Base-by-base conservation (phyloP, 1,140 invertebrate genomes). In the Diuraphis noxia region DNA sequence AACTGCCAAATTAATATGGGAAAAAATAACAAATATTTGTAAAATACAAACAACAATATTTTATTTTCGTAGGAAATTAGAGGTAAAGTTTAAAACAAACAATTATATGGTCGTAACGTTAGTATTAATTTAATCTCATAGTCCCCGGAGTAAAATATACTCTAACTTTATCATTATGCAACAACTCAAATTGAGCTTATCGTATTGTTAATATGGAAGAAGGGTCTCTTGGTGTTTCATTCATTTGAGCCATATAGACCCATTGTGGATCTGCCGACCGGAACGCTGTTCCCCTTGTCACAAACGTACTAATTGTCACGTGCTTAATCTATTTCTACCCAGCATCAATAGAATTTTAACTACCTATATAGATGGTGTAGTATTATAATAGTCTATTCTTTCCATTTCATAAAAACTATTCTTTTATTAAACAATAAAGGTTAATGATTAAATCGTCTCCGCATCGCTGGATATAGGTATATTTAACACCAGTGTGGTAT, bases 71-170 rank as follows among this genome's bases (percentile, higher is more conserved):
- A 40, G 5, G 17, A 34, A 85, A 52, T 52, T 86, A 86, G 43
- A 86, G 43, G 43, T 36, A 10, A 21, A 13, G 43, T 49, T 49
- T 86, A 52, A 34, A 46, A 86, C 46, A 49, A 38, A 86, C 34
- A 25, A 52, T 52, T 21, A 86, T 49, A 23, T 36, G 34, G 46
- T 52, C 46, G 82, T 85, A 34, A 34, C 43, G 4, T 86, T 52
- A 46, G 46, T 46, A 46, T 49, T 36, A 49, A 49, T 49, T 23
- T 86, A 86, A 86, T 49, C 84, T 86, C 43, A 46, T 34, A 34
- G 85, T 86, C 85, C 46, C 85, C 46, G 34, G 85, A 86, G 85
- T 52, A 30, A 86, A 86, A 86, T 49, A 49, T 86, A 85, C 41
- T 85, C 34, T 38, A 86, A 86, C 34, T 52, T 38, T 86, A 86